Evolutionary conservation across 2,113 vertebrate genomes (phyloP).

Genomic region (Rhea americana): DNA sequence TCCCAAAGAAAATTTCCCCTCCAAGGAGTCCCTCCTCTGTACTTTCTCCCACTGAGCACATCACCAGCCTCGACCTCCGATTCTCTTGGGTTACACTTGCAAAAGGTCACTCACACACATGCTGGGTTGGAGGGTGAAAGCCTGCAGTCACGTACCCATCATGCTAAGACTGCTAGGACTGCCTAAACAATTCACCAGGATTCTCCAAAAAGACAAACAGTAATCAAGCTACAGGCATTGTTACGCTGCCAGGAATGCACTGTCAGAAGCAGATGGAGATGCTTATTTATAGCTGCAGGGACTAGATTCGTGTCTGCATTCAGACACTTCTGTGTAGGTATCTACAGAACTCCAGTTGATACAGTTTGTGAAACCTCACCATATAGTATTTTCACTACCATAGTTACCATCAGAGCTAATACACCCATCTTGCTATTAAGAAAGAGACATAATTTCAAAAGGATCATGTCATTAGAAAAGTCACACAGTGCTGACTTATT

Average conservation of each 20-base stretch:
- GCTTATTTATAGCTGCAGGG: slow-evolving; percentile 54
- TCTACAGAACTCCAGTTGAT: slow-evolving; percentile 44
- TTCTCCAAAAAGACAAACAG: background rate
- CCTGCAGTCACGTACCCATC: background rate
- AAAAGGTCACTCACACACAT: background rate
- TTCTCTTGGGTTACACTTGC: fast-evolving
- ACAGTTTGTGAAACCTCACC: slow-evolving; percentile 26
- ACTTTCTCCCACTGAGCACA: background rate
- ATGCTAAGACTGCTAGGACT: fast-evolving
- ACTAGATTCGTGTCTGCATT: slow-evolving; percentile 33
- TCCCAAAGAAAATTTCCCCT: background rate
- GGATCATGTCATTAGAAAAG: fast-evolving
- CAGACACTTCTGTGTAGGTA: slow-evolving; percentile 41
- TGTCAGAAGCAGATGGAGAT: slow-evolving; percentile 55
- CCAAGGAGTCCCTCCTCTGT: background rate
- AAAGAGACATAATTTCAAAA: background rate
- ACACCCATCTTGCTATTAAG: background rate
- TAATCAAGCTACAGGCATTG: slow-evolving; percentile 36
- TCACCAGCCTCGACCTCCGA: background rate
- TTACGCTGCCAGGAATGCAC: background rate
- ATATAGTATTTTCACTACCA: slow-evolving; percentile 28
- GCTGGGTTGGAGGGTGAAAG: background rate
- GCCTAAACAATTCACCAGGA: background rate
- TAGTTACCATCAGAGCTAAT: background rate
- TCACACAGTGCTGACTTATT: background rate